These are phyloP conservation scores for Sebastes paucispinis DNA, from an alignment of 2,797 vertebrate species.

Conservation along the genomic window DNA sequence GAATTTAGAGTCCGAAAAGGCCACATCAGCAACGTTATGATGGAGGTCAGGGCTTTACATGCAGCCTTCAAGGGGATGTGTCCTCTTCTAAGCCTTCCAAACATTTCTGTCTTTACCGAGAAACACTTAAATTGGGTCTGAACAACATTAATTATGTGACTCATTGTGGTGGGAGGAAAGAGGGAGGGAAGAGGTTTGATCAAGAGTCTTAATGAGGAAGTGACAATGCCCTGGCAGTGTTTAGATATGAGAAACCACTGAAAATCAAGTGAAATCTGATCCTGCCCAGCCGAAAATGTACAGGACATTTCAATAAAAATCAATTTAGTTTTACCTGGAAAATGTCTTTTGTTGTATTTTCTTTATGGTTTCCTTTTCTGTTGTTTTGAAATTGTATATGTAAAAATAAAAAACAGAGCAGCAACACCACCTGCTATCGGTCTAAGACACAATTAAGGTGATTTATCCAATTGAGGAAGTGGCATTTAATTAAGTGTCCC, in stretches of 20 bases:
- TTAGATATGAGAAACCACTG: slow-evolving; percentile 51
- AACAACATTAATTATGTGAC: slow-evolving; percentile 20
- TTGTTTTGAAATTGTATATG: neutral
- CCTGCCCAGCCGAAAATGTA: slow-evolving; percentile 78
- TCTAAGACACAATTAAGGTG: neutral
- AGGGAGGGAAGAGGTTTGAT: slow-evolving; percentile 10
- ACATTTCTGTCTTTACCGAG: slow-evolving; percentile 9
- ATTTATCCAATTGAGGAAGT: neutral
- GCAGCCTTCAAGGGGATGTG: neutral
- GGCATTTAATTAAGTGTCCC: neutral
- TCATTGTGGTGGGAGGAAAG: neutral
- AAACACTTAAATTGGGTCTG: slow-evolving; percentile 14
- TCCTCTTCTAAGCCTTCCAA: slow-evolving; percentile 27
- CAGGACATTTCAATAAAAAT: slow-evolving; percentile 87
- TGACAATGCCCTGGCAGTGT: slow-evolving; percentile 23
- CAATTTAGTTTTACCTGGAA: slow-evolving; percentile 71
- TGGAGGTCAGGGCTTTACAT: neutral
- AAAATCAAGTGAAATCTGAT: slow-evolving; percentile 69
- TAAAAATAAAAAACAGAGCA: neutral
- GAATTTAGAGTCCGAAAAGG: slow-evolving; percentile 5
- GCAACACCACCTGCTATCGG: neutral
- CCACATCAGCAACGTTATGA: neutral
- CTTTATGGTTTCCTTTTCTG: neutral
- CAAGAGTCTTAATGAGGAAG: slow-evolving; percentile 56
- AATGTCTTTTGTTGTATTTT: slow-evolving; percentile 8